These are phyloP conservation scores for Disparrhopalites patrizii DNA, from an alignment of 2,888 invertebrate genomes.

Conservation along the genomic window DNA sequence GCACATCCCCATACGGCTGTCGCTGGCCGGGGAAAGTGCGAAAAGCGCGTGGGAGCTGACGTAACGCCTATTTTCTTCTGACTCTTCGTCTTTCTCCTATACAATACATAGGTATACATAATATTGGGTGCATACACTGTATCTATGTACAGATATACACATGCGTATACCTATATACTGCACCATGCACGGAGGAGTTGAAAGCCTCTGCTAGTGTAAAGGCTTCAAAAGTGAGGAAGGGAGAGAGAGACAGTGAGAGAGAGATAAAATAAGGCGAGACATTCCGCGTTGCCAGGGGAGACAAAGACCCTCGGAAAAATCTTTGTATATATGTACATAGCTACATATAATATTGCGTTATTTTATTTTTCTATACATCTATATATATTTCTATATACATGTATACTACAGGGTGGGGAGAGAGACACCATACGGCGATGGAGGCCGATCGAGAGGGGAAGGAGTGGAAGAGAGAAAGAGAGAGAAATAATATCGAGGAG, in stretches of 20 bases:
- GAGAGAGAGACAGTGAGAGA: no score
- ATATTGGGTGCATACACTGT: not conserved
- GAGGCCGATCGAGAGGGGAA: not conserved
- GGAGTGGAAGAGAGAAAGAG: not conserved
- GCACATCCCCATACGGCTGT: not conserved
- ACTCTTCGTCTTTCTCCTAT: not conserved
- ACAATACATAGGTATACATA: not conserved
- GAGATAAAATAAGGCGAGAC: no score
- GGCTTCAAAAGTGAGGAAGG: no score
- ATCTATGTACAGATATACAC: not conserved
- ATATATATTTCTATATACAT: not conserved
- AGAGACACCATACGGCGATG: not conserved
- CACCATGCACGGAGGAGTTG: not conserved
- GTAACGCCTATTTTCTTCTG: no score
- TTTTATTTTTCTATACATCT: not conserved
- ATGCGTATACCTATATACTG: not conserved
- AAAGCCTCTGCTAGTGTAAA: no score
- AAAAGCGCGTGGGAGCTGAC: no score
- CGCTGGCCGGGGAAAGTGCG: no score
- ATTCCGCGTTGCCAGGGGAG: no score
- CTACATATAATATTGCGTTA: not conserved
- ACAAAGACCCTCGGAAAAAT: no score
- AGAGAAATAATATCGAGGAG: no score
- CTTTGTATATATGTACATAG: not conserved
- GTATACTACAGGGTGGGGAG: not conserved